Base-by-base conservation (phyloP, 23 tunicate genomes). In the Trididemnum clinides region DNA sequence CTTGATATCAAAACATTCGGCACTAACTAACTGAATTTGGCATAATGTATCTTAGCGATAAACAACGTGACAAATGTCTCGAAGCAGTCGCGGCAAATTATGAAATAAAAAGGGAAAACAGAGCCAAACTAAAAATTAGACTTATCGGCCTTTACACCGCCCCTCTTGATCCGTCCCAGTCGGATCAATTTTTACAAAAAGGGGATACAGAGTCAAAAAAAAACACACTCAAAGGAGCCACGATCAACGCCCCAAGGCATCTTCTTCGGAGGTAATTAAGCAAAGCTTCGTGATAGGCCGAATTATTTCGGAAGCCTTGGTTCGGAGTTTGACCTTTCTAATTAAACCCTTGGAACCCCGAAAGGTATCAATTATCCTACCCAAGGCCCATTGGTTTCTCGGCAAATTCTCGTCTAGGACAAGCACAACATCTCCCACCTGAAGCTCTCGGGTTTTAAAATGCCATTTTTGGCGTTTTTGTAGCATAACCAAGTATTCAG, bases 401-500 rank as follows among this genome's bases (percentile, higher is more conserved):
- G 34, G 75, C 5, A 30, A 7, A 30, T 69, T 69, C 10, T 69
- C 75, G 7, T 31, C 75, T 30, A 69, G 15, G 25, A 59, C 66
- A 2, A 69, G 36, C 36, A 69, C 75, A n/a, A 69, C 75, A n/a
- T 69, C 36, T 27, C 75, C 75, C 36, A 33, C 7, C 31, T 25
- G 12, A 5, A 69, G 36, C 12, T 69, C 4, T 6, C 38, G 38
- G 7, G 10, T 27, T 69, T 10, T 5, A 30, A 5, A 31, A 69
- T 69, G 34, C 75, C 75, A 30, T 69, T 69, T 31, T 69, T 69
- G 75, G 2, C 75, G 10, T 6, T 30, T 69, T 69, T 69, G 75
- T 18, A 69, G 6, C 15, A 69, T 6, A 5, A 10, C 15, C 10
- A 69, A n/a, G n/a, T 69, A 69, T 30, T 69, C 23, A 28, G 2